Base-by-base conservation (phyloP, 2,888 invertebrate genomes). In the Melinaea marsaeus region DNA sequence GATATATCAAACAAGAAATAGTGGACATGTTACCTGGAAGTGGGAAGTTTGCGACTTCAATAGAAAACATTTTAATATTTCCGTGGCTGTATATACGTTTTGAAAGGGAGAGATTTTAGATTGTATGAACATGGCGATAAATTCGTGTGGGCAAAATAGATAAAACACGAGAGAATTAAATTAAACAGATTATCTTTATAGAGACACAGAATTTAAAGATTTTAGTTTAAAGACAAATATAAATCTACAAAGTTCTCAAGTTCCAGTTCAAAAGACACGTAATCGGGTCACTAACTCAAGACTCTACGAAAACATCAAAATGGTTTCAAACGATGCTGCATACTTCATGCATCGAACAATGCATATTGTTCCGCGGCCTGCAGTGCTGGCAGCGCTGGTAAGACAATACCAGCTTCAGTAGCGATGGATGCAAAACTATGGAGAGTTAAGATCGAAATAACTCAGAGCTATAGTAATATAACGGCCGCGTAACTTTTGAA, bases 1-100 rank as follows among this genome's bases (percentile, higher is more conserved):
- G 46, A 60, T 58, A 60, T 64, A 55, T 37, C 58, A 45, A 57
- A 63, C 67, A 65, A 67, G 65, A 69, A 69, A 67, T 66, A 58
- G 61, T 58, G 51, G 22, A 51, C 51, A 9, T 51, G 56, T 61
- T 56, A 56, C 55, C 54, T 60, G 62, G 56, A 57, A 60, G 63
- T 51, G 59, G 59, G 59, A 58, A 63, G 63, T 51, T 42, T 51
- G 51, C 51, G 51, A 32, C 32, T 51, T 51, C 22, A 32, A 51
- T 51, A 32, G 32, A 32, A 51, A 51, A 51, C 51, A 51, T 51
- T 51, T 51, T 32, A 51, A 63, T 63, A 63, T 59, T 59, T 63
- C 58, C 59, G 56, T 22, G 55, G 63, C 58, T 59, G 58, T 58
- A 63, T 58, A 59, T 63, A 56, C 56, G 48, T 63, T 48, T 59